Evolutionary conservation across 2,888 invertebrate species (phyloP), one percentile per base, ranked within the genome.

Genomic region (Parnassius glacialis): DNA sequence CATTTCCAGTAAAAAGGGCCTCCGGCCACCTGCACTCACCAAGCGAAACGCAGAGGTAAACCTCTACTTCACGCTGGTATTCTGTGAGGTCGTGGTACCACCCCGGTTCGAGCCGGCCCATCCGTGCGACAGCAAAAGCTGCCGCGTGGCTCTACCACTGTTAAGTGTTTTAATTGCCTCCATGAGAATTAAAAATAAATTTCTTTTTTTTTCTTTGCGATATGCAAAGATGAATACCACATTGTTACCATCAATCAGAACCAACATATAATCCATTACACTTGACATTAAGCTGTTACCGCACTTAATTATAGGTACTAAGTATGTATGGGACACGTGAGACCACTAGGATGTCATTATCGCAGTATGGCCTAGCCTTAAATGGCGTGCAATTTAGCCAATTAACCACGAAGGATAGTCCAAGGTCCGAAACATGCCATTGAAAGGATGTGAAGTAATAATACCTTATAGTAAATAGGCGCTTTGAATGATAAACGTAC

Each of bases 361-460:
- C 70, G 68, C 73, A 66, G 73, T 74, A 70, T 71, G 76, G 74
- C 66, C 71, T 67, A 72, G 64, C 89, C 88, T 74, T 87, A 88
- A 79, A 88, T 75, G 89, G 90, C 56, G 65, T 66, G 86, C 81
- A 82, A 87, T 89, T 90, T 84, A 89, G 79, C 80, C 84, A 81
- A 84, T 83, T 85, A 84, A 76, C 76, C 71, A 75, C 73, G 80
- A 80, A 81, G 81, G 84, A 79, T 76, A 70, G 70, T 63, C 72
- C 89, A 89, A 89, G 88, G 88, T 80, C 83, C 71, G 57, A 42
- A 50, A 59, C 65, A 66, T 66, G 73, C 78, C 76, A 81, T 84
- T 80, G 80, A 78, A 69, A 71, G 72, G 73, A 83, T 84, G 82
- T 83, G 84, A 43, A 16, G 79, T 70, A 56, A 66, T 63, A 60